phyloP scores from a whole-genome alignment of 2,113 vertebrate species.

The Pica pica region DNA sequence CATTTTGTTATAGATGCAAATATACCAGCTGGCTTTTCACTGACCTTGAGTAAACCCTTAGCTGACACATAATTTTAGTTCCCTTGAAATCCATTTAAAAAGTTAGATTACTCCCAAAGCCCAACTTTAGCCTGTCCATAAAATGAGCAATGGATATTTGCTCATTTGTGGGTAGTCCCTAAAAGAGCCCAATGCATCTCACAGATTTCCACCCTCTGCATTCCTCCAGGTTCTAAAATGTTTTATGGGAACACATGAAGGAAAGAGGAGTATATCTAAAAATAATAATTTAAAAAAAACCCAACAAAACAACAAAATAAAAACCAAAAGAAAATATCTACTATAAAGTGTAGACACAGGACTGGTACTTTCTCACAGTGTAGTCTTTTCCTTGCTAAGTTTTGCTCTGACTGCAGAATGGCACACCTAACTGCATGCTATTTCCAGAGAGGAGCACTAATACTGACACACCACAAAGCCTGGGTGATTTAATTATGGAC shows the following conservation, averaged over 20 bases:
- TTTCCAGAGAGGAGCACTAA: not conserved
- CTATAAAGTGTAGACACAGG: not conserved
- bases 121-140: not conserved
- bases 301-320: too few species aligned
- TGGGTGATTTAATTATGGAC: not conserved
- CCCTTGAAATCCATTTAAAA: not conserved
- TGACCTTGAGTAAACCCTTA: not conserved
- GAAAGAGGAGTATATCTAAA: not conserved
- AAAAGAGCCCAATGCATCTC: not conserved
- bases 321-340: not conserved
- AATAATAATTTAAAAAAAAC: not conserved
- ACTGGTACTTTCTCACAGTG: not conserved
- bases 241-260: not conserved
- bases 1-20: not conserved
- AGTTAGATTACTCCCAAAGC: not conserved
- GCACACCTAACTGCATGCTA: not conserved
- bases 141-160: not conserved
- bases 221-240: not conserved
- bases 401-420: not conserved
- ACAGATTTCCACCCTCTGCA: not conserved
- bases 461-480: fast-evolving
- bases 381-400: not conserved
- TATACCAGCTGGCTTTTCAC: not conserved
- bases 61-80: not conserved
- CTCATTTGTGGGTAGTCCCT: not conserved